phyloP scores from a whole-genome alignment of 2,797 vertebrate genomes.

The Enoplosus armatus region DNA sequence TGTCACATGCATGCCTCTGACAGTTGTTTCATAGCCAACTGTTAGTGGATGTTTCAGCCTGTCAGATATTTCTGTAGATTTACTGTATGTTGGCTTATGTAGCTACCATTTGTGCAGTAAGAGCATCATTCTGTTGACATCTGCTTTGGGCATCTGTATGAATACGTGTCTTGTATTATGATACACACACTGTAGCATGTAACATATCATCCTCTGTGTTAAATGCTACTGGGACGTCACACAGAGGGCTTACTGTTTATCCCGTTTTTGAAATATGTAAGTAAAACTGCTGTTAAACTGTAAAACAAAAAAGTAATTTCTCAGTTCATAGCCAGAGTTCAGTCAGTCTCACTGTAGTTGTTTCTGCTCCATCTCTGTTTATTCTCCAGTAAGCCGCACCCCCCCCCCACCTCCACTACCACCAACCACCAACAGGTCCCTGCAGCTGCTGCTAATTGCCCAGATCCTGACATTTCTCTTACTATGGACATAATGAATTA shows the following conservation, averaged over 20 bases:
- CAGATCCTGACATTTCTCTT: conserved; percentile 92
- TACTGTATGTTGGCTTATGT: background rate
- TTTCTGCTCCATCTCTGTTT: conserved; percentile 44
- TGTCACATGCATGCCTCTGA: background rate
- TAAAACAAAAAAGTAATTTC: background rate
- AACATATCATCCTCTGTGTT: background rate
- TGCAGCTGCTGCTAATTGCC: conserved; percentile 92
- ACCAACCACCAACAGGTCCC: conserved; percentile 84
- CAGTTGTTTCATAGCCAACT: background rate
- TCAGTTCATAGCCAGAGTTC: conserved; percentile 15
- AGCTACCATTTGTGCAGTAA: background rate
- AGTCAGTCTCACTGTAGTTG: conserved; percentile 37
- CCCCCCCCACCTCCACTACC: conserved; percentile 9
- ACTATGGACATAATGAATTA: conserved; percentile 96
- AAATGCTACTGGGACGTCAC: background rate
- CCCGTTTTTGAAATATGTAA: background rate
- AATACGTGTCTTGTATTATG: background rate
- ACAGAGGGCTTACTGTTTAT: background rate
- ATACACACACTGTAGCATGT: background rate
- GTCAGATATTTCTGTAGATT: background rate
- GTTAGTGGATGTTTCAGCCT: background rate
- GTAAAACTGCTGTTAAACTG: conserved; percentile 15
- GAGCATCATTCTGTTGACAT: conserved; percentile 4
- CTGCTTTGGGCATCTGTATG: background rate
- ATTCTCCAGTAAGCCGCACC: conserved; percentile 32